Evolutionary conservation across 2,888 invertebrate species (phyloP).

Genomic region (Nasonovia ribisnigri): DNA sequence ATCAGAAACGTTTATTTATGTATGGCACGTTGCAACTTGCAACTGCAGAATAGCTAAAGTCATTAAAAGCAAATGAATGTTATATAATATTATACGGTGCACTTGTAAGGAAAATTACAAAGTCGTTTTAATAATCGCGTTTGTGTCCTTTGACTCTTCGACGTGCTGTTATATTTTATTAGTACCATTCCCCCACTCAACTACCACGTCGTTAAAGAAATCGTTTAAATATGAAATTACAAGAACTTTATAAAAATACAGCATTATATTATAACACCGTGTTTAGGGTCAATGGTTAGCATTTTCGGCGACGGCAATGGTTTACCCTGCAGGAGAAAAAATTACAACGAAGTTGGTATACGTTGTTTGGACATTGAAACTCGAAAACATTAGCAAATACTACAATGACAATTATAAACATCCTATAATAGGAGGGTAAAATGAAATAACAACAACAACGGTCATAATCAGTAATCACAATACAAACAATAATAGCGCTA

Average conservation of each 20-base stretch:
- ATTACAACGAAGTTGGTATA: background rate
- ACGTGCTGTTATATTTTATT: background rate
- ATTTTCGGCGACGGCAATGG: background rate
- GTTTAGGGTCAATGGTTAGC: background rate
- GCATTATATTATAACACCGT: background rate
- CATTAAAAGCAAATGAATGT: background rate
- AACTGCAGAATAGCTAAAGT: background rate
- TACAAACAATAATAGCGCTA: background rate
- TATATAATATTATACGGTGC: background rate
- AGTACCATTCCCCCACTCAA: background rate
- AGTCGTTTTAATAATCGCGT: background rate
- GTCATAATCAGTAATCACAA: background rate
- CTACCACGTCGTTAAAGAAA: background rate
- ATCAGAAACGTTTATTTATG: background rate
- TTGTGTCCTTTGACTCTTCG: constrained; percentile 3
- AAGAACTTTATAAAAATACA: background rate
- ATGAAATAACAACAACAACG: background rate
- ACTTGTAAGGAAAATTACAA: background rate
- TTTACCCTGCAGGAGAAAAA: background rate
- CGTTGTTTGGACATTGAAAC: background rate
- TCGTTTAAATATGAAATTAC: background rate
- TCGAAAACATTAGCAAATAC: background rate
- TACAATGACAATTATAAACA: background rate
- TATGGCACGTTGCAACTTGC: background rate
- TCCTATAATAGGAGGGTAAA: background rate